These are phyloP conservation scores for Glareola pratincola DNA, from an alignment of 2,113 vertebrate species.

Conservation along the genomic window DNA sequence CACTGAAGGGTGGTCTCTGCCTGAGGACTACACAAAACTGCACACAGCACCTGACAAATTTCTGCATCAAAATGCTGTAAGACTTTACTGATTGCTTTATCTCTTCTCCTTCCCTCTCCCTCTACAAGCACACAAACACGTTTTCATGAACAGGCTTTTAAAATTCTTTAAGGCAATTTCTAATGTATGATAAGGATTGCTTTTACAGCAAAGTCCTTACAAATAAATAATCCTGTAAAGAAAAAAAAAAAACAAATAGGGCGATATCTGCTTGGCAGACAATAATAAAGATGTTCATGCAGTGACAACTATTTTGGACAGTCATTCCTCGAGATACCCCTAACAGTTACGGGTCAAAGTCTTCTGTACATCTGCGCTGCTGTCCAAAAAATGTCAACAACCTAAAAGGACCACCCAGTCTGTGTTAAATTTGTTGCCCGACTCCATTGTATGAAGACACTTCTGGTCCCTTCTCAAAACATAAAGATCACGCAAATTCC, in stretches of 20 bases:
- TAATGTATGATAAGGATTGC: background rate
- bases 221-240: background rate
- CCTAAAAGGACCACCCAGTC: background rate
- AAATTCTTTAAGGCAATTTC: background rate
- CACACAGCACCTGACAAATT: background rate
- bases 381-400: background rate
- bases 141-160: background rate
- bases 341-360: background rate
- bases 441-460: background rate
- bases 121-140: background rate
- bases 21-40: background rate
- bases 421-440: background rate
- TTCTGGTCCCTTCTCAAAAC: background rate
- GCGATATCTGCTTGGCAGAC: background rate
- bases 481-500: background rate
- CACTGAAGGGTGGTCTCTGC: background rate
- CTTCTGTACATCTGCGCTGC: background rate
- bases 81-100: background rate
- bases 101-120: background rate
- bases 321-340: conserved; percentile 12
- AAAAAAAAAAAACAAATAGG: conserved; percentile 6
- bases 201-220: background rate
- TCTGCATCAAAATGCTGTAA: background rate
- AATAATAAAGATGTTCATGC: background rate
- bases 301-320: background rate